phyloP scores from a whole-genome alignment of 1,140 invertebrate species.

The Heliconius hermathena region DNA sequence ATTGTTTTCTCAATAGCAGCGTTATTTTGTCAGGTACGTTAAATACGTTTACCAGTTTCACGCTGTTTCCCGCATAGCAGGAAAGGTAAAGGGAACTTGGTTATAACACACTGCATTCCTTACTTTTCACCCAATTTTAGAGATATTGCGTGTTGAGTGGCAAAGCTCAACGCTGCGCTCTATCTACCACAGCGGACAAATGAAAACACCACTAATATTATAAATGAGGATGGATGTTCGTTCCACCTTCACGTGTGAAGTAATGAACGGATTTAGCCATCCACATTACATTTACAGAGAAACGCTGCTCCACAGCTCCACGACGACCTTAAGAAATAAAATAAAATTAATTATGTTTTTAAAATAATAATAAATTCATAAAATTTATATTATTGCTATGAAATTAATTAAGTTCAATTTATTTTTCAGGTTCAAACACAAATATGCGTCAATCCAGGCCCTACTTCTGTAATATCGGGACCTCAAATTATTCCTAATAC shows the following conservation, averaged over 20 bases:
- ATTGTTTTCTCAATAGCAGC: slow-evolving; percentile 20
- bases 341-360: neutral
- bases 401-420: neutral
- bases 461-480: slow-evolving; percentile 10
- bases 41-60: neutral
- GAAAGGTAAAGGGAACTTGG: too few relatives aligned
- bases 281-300: too few relatives aligned
- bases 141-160: too few relatives aligned
- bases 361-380: neutral
- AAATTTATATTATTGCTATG: neutral
- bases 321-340: too few relatives aligned
- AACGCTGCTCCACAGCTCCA: too few relatives aligned
- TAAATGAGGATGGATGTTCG: too few relatives aligned
- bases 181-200: too few relatives aligned
- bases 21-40: slow-evolving; percentile 39
- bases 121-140: neutral
- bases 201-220: too few relatives aligned
- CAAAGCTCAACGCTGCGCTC: too few relatives aligned
- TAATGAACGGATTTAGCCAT: too few relatives aligned
- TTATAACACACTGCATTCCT: neutral
- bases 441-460: slow-evolving; percentile 30
- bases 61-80: too few relatives aligned
- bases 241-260: too few relatives aligned
- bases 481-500: slow-evolving; percentile 20
- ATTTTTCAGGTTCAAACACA: slow-evolving; percentile 45